phyloP scores from a whole-genome alignment of 2,113 vertebrate genomes.

The Cygnus atratus region DNA sequence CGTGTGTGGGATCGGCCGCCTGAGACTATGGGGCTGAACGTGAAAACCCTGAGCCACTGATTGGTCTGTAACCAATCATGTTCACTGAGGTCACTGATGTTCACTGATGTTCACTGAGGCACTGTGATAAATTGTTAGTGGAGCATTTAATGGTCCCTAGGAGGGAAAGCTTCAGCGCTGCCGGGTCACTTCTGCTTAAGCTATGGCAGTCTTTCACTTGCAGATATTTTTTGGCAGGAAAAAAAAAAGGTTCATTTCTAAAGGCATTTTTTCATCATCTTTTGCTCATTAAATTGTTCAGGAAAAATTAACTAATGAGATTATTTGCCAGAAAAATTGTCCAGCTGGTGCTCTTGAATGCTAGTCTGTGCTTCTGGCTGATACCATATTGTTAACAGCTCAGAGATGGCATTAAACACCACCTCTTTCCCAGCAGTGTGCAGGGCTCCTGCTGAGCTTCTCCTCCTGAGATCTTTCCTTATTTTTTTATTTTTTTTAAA shows the following conservation, averaged over 20 bases:
- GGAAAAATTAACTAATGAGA: background rate
- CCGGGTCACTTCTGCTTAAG: background rate
- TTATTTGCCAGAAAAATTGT: background rate
- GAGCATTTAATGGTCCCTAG: rapidly evolving
- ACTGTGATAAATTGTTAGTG: background rate
- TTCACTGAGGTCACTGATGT: rapidly evolving
- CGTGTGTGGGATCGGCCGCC: rapidly evolving
- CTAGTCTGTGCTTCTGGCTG: background rate
- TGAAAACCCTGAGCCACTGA: background rate
- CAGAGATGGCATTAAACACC: rapidly evolving
- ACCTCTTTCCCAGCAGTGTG: rapidly evolving
- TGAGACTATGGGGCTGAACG: rapidly evolving
- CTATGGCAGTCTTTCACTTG: background rate
- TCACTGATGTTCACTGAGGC: rapidly evolving
- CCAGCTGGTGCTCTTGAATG: background rate
- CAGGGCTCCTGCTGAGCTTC: background rate
- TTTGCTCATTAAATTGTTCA: background rate
- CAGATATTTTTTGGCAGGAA: background rate
- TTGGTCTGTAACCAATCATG: too few relatives aligned
- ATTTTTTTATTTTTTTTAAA: background rate
- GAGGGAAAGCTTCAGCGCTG: rapidly evolving
- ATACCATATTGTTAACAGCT: background rate
- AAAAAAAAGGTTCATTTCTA: background rate
- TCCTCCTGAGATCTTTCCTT: background rate
- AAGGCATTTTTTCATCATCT: background rate